Evolutionary conservation across 2,113 vertebrate species (phyloP), one percentile per base, ranked within the genome.

Genomic region (Rhinopomastus cyanomelas): DNA sequence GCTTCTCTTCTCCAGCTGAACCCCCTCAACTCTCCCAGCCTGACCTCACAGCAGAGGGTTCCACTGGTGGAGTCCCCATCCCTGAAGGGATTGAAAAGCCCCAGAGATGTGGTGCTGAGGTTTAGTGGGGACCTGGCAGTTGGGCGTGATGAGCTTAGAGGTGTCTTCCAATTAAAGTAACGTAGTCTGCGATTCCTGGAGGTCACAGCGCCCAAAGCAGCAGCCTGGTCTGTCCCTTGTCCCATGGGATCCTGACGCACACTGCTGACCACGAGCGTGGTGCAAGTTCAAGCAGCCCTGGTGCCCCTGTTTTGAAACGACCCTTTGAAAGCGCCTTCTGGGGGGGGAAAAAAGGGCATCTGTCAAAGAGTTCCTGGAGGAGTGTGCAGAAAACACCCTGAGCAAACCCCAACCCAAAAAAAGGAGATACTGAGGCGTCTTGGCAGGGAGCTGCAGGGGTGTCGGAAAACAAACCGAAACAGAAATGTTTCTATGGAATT

Each of bases 401-500:
- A 78, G 64, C 53, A 84, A 81, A 23, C 49, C 61, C 16, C 59
- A 84, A 46, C 26, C 39, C 39, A 42, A 42, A 42, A 67, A 53
- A 68, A 20, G 36, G 37, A 60, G n/a, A 76, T 44, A 67, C 52
- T 75, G 34, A 9, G 5, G 74, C 18, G 12, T 71, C 69, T 75
- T 86, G 92, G 86, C 83, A 90, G 65, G 26, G 56, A 84, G 90
- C 27, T 90, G 19, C n/a, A 39, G 46, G 79, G 87, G 57, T 36
- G 81, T 92, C 84, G 91, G 69, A 67, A 93, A 93, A 92, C 81
- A 84, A 88, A 87, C 42, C 74, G 81, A 93, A 96, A 92, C 94
- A 94, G 86, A 64, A 88, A 88, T 79, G 86, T 93, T 96, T 92
- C 88, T 90, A 90, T 71, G 86, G 90, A 91, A 22, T 46, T 46